Conservation (phyloP, 2,888 invertebrate genomes). For the Limnephilus marmoratus region DNA sequence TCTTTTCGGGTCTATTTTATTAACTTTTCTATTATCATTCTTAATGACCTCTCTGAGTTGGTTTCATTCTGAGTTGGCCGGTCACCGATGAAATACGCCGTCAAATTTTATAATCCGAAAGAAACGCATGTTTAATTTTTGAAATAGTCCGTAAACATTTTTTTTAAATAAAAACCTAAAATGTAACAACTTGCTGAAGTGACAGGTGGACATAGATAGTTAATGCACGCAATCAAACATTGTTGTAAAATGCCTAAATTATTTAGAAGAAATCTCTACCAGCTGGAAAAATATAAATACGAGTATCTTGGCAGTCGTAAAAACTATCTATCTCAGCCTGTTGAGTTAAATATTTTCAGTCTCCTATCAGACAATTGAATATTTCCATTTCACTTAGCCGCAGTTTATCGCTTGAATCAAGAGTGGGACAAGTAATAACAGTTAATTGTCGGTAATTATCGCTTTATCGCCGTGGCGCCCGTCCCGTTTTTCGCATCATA, state of each 20-base stretch:
- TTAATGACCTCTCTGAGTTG: too few relatives aligned
- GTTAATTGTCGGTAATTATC: slow-evolving; percentile 9
- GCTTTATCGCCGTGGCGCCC: neutral
- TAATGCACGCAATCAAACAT: neutral
- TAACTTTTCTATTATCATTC: too few relatives aligned
- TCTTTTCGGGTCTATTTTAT: too few relatives aligned
- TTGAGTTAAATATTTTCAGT: neutral
- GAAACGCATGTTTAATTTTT: neutral
- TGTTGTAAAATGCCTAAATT: neutral
- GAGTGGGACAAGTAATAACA: neutral
- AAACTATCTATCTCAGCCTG: neutral
- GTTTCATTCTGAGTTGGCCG: too few relatives aligned
- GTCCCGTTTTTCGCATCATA: slow-evolving; percentile 19
- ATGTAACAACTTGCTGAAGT: neutral
- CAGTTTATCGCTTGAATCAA: slow-evolving; percentile 2
- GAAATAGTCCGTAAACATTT: too few relatives aligned
- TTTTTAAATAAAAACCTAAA: neutral
- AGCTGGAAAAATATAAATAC: too few relatives aligned
- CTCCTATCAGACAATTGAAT: neutral
- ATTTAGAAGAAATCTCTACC: too few relatives aligned
- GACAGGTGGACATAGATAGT: neutral
- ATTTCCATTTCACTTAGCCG: neutral
- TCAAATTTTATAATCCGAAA: too few relatives aligned
- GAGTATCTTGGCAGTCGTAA: neutral
- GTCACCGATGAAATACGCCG: too few relatives aligned